These are phyloP conservation scores for Parus major DNA, from an alignment of 2,113 vertebrate genomes.

Conservation along the genomic window DNA sequence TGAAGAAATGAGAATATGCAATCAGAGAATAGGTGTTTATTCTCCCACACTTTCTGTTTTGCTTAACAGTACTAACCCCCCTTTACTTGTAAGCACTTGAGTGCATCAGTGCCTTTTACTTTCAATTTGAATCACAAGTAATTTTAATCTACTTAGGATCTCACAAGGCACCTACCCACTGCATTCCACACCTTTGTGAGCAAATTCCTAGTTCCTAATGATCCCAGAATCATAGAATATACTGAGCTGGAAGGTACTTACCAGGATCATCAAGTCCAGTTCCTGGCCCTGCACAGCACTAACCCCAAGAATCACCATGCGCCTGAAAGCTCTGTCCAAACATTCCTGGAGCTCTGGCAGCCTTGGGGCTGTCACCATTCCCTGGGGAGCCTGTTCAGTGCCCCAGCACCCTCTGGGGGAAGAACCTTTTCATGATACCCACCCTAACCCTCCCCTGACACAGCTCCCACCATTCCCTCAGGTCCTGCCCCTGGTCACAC, in stretches of 20 bases:
- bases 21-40: neutral
- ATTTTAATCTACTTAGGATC: neutral
- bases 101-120: neutral
- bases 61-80: neutral
- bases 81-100: neutral
- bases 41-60: constrained; percentile 5
- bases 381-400: neutral
- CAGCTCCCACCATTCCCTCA: accelerated
- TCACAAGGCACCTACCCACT: neutral
- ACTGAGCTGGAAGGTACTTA: neutral
- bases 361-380: neutral
- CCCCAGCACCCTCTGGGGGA: neutral
- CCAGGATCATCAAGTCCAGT: neutral
- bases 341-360: neutral
- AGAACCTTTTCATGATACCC: neutral
- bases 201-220: neutral
- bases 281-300: neutral
- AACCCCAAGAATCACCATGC: neutral
- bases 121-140: constrained; percentile 1
- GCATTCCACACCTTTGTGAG: neutral
- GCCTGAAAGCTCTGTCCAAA: neutral
- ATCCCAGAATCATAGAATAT: neutral
- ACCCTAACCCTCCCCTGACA: neutral
- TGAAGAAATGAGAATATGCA: constrained; percentile 18
- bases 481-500: neutral